phyloP scores from a whole-genome alignment of 2,797 vertebrate species.

The Oreochromis grahami region DNA sequence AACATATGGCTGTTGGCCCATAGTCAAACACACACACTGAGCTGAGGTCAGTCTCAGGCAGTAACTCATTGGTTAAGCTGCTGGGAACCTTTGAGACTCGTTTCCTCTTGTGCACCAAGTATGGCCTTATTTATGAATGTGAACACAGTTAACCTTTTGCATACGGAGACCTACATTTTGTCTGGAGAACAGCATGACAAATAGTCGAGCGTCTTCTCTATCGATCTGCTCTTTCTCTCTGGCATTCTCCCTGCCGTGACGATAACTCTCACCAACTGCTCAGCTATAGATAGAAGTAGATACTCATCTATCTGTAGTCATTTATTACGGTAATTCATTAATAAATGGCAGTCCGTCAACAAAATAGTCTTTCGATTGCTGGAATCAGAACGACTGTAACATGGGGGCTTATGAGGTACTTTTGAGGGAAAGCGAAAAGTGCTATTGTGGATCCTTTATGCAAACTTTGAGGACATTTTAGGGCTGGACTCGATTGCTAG shows the following conservation, averaged over 20 bases:
- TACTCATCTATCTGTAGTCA: constrained; percentile 13
- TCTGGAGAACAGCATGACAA: constrained; percentile 64
- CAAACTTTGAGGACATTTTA: constrained; percentile 26
- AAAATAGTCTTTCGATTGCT: background rate
- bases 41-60: constrained; percentile 38
- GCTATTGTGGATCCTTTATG: background rate
- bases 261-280: constrained; percentile 29
- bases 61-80: constrained; percentile 44
- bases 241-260: background rate
- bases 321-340: constrained; percentile 19
- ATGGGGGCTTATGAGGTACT: background rate
- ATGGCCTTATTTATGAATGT: constrained; percentile 75
- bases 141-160: constrained; percentile 73
- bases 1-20: constrained; percentile 24
- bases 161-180: constrained; percentile 67
- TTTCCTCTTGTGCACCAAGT: constrained; percentile 56
- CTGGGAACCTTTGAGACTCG: constrained; percentile 38
- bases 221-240: constrained; percentile 47
- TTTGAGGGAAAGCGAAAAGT: background rate
- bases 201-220: constrained; percentile 47
- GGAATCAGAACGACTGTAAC: background rate
- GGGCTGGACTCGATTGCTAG: constrained; percentile 35
- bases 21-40: constrained; percentile 10
- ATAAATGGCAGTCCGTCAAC: constrained; percentile 15
- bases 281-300: background rate